phyloP scores from a whole-genome alignment of 2,113 vertebrate genomes.

The Chiloscyllium plagiosum region DNA sequence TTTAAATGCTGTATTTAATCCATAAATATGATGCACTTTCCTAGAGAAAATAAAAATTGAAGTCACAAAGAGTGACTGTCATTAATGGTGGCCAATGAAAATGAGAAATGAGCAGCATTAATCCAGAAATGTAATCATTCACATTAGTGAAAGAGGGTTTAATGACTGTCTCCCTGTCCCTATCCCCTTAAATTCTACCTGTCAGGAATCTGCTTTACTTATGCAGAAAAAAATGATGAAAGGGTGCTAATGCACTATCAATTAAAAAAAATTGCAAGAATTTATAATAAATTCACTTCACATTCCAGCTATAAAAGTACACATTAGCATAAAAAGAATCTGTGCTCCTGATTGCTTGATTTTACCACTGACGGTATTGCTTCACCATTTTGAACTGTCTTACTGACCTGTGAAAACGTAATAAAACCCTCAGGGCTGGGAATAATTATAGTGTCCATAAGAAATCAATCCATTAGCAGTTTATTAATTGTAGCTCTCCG shows the following conservation, averaged over 20 bases:
- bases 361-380: background rate
- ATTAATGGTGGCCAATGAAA: background rate
- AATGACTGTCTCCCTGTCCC: background rate
- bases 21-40: background rate
- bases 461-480: background rate
- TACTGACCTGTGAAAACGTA: background rate
- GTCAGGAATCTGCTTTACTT: background rate
- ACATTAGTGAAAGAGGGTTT: background rate
- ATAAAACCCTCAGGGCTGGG: background rate
- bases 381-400: background rate
- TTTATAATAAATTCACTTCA: background rate
- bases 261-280: background rate
- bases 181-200: background rate
- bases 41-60: background rate
- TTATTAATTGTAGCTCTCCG: background rate
- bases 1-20: background rate
- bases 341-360: background rate
- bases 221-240: background rate
- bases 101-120: background rate
- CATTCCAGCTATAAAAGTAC: background rate
- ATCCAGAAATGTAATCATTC: background rate
- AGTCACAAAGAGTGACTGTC: background rate
- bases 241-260: background rate
- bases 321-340: background rate
- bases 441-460: background rate